Evolutionary conservation across 1,140 invertebrate genomes (phyloP).

Genomic region (Pogonomyrmex californicus): DNA sequence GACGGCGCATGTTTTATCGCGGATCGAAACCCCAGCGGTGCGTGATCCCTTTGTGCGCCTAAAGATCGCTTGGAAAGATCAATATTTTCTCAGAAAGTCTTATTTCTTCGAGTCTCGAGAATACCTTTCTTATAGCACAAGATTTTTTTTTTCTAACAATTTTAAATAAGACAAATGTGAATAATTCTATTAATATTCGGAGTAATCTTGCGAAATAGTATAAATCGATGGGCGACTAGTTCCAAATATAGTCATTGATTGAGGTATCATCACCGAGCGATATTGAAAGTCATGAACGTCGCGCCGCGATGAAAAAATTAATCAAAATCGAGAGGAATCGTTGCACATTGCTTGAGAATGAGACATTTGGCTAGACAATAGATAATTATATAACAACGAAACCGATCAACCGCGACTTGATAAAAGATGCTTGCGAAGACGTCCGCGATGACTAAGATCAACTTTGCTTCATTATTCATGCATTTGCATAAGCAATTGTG

Average conservation of each 20-base stretch:
- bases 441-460: neutral
- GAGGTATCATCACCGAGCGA: neutral
- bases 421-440: constrained; percentile 6
- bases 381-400: constrained; percentile 26
- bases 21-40: constrained; percentile 30
- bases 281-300: neutral
- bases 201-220: neutral
- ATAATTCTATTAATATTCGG: neutral
- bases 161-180: no score
- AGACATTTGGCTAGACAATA: constrained; percentile 15
- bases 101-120: no score
- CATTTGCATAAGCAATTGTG: constrained; percentile 9
- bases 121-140: no score
- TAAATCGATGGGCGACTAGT: neutral
- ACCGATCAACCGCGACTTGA: constrained; percentile 13
- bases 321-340: neutral
- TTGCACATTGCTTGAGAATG: neutral
- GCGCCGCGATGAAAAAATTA: neutral
- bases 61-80: neutral
- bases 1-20: constrained; percentile 29
- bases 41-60: neutral
- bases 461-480: neutral
- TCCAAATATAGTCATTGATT: neutral
- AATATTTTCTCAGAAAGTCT: neutral
- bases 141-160: no score